Evolutionary conservation across 1,140 invertebrate genomes (phyloP).

Genomic region (Drosophila oshimai): DNA sequence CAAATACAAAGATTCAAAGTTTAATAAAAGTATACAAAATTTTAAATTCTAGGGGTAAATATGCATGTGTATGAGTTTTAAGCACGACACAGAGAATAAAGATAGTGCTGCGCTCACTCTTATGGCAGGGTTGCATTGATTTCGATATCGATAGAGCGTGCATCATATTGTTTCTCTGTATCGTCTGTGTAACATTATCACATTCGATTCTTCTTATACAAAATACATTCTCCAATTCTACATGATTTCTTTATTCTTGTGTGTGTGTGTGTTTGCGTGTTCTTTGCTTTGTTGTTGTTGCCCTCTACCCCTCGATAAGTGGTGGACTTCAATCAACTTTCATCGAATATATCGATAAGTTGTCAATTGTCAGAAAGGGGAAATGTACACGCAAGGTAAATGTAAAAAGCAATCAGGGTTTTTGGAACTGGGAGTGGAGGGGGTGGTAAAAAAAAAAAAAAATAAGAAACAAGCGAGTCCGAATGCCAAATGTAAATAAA

Average conservation of each 20-base stretch:
- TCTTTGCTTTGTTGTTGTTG: conserved; percentile 12
- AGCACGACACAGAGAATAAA: background rate
- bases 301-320: background rate
- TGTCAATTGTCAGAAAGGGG: conserved; percentile 20
- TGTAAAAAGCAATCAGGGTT: conserved; percentile 25
- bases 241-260: background rate
- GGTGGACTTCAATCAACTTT: conserved; percentile 19
- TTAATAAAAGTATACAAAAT: conserved; percentile 5
- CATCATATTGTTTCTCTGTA: background rate
- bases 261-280: background rate
- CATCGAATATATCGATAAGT: conserved; percentile 35
- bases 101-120: too few species aligned
- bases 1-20: conserved; percentile 25
- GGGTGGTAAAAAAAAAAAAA: background rate
- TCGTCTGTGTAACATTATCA: too few species aligned
- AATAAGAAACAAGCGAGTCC: conserved; percentile 23
- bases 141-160: background rate
- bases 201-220: background rate
- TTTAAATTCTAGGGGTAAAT: background rate
- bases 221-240: conserved; percentile 36
- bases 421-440: background rate
- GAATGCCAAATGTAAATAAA: conserved; percentile 50
- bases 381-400: conserved; percentile 11
- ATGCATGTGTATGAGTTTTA: conserved; percentile 1
- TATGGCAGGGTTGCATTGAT: background rate